Base-by-base conservation (phyloP, 2,113 vertebrate genomes). In the Xenotilapia leptura region DNA sequence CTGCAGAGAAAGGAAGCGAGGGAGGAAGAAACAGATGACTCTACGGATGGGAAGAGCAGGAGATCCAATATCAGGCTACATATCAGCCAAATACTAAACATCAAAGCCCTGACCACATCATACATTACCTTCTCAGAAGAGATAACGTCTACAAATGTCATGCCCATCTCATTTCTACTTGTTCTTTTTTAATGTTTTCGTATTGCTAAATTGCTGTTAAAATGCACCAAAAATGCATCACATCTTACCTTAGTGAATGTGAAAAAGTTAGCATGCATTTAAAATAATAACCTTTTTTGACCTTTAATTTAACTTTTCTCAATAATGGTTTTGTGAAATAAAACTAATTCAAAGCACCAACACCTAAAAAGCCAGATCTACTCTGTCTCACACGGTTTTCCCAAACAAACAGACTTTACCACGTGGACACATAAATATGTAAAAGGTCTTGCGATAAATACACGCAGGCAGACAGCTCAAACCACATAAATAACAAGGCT, bases 71-170 rank as follows among this genome's bases (percentile, higher is more conserved):
- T 94, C 90, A 88, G 89, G 84, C 92, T 92, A 87, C 91, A 90
- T 80, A 90, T 92, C 85, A 89, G 88, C 86, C 90, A 77, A 84
- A 92, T 23, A 11, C 55, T 88, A 49, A 88, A 84, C 93, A 90
- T 94, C 93, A 93, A 94, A 94, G 91, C 65, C 45, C 23, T 3
- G 75, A 86, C 86, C 91, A 89, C 86, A 85, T 84, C 40, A 89
- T 80, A 86, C 75, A 87, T 88, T 88, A 82, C 83, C 31, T 81
- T 83, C 56, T 79, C 82, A 79, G 45, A 65, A 75, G 80, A 17
- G 38, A 80, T 33, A 79, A 28, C 7, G 12, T 82, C 42, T 65
- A 38, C 19, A 65, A 65, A 70, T 26, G 9, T 10, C 23, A 12
- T 13, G 73, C 58, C 49, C 58, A 11, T 81, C 26, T 45, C 12